These are phyloP conservation scores for Corythornis madagascariensis DNA, from an alignment of 2,113 vertebrate species.

Conservation along the genomic window DNA sequence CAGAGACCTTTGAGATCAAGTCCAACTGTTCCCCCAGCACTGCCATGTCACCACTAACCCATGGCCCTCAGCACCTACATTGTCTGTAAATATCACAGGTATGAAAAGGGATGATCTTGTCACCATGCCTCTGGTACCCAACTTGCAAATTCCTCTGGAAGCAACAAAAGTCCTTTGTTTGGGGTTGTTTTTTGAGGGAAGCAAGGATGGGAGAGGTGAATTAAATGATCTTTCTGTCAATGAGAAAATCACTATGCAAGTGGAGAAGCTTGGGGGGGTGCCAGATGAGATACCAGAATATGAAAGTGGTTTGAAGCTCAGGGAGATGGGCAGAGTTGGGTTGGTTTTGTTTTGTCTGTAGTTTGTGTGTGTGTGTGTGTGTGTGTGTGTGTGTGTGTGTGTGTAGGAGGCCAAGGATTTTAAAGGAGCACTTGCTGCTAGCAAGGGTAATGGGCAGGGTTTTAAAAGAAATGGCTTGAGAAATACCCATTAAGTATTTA, in stretches of 20 bases:
- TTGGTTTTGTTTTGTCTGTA: too few relatives aligned
- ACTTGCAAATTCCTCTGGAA: neutral
- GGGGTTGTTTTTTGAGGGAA: neutral
- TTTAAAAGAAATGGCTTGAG: neutral
- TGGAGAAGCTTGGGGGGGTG: neutral
- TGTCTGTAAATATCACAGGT: neutral
- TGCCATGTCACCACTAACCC: neutral
- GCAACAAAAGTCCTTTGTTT: neutral
- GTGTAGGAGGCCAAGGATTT: neutral
- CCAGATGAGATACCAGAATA: neutral
- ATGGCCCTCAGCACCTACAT: neutral
- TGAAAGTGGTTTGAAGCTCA: neutral
- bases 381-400: neutral
- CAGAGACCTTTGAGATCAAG: neutral
- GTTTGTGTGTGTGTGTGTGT: neutral
- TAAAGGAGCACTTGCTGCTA: neutral
- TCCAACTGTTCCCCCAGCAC: neutral
- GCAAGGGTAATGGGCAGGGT: neutral
- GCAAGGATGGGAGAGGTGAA: neutral
- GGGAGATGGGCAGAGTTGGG: neutral
- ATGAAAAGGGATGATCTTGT: neutral
- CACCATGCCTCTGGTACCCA: neutral
- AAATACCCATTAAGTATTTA: neutral
- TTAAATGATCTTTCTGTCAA: neutral
- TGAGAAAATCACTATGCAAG: neutral